Evolutionary conservation across 1,140 invertebrate genomes (phyloP).

Genomic region (Pachyrhynchus sulphureomaculatus): DNA sequence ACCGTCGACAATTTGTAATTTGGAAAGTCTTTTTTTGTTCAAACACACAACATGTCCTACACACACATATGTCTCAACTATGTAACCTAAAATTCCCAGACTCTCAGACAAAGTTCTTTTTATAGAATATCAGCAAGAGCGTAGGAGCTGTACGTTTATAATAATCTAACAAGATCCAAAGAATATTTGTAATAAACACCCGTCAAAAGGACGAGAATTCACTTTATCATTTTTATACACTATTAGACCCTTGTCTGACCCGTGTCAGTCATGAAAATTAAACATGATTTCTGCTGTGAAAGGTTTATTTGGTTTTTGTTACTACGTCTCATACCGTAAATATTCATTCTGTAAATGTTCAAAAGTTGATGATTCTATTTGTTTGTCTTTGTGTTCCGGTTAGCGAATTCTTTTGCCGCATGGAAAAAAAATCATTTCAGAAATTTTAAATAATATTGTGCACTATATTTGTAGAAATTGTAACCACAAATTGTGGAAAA

Average conservation of each 20-base stretch:
- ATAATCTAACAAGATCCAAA: not conserved
- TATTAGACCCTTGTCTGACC: constrained; percentile 8
- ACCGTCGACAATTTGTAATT: too few relatives aligned
- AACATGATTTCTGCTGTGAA: constrained; percentile 14
- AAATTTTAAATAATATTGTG: too few relatives aligned
- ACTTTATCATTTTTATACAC: constrained; percentile 22
- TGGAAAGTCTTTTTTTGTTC: too few relatives aligned
- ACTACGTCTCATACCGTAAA: not conserved
- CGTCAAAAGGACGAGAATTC: constrained; percentile 1
- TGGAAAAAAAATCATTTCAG: too few relatives aligned
- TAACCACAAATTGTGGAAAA: too few relatives aligned
- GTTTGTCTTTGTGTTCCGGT: too few relatives aligned
- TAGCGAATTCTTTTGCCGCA: too few relatives aligned
- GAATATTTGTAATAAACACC: not conserved
- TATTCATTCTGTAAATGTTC: not conserved
- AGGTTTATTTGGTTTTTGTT: not conserved
- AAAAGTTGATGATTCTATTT: not conserved
- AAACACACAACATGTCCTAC: too few relatives aligned
- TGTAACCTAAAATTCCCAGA: too few relatives aligned
- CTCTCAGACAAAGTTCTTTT: not conserved
- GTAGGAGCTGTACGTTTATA: not conserved
- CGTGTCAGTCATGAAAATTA: constrained; percentile 22
- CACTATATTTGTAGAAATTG: too few relatives aligned
- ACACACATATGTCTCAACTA: too few relatives aligned
- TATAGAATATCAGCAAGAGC: too few relatives aligned